phyloP scores from a whole-genome alignment of 2,113 vertebrate species.

The Phyllostomus discolor region DNA sequence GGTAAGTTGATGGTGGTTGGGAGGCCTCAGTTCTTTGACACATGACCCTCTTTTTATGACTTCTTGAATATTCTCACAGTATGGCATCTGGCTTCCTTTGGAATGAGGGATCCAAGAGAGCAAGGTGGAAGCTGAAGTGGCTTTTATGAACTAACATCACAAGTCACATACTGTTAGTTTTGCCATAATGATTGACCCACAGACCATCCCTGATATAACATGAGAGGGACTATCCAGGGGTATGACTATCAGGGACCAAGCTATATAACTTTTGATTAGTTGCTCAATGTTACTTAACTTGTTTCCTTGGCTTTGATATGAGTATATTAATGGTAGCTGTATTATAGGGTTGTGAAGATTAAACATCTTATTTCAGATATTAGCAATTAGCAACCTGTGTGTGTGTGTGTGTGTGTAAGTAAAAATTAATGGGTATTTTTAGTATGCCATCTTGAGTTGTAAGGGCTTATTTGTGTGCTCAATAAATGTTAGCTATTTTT shows the following conservation, averaged over 20 bases:
- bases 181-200: not conserved
- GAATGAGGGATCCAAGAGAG: not conserved
- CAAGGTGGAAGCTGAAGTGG: not conserved
- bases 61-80: not conserved
- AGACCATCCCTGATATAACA: not conserved
- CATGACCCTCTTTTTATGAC: not conserved
- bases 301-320: not conserved
- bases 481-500: constrained; percentile 33
- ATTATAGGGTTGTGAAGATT: not conserved
- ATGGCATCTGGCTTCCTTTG: not conserved
- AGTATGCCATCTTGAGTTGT: not conserved
- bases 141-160: not conserved
- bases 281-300: not conserved
- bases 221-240: not conserved
- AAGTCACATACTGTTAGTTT: not conserved
- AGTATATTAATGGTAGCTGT: not conserved
- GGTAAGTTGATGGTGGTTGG: not conserved
- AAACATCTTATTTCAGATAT: not conserved
- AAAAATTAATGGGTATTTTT: not conserved
- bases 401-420: not conserved
- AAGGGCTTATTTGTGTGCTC: not conserved
- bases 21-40: not conserved
- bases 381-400: not conserved
- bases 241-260: not conserved
- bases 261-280: not conserved